Evolutionary conservation across 2,113 vertebrate genomes (phyloP).

Genomic region (Mola mola): DNA sequence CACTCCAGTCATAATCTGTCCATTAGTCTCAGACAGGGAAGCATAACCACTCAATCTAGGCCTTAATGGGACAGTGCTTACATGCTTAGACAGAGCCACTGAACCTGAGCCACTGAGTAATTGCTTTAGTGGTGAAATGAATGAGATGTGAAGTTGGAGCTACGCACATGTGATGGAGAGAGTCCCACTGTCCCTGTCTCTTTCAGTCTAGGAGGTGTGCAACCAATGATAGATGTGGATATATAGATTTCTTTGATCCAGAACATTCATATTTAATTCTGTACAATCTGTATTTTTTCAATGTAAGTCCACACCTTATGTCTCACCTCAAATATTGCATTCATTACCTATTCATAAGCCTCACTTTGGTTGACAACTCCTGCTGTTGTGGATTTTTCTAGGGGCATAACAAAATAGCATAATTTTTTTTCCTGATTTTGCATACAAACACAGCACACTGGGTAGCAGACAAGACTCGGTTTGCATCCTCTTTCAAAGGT

Average conservation of each 20-base stretch:
- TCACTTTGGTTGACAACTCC: not conserved
- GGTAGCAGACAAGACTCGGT: not conserved
- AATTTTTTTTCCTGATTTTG: conserved; percentile 12
- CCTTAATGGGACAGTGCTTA: conserved; percentile 59
- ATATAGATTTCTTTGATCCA: too few species aligned
- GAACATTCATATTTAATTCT: too few species aligned
- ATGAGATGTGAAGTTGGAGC: conserved; percentile 39
- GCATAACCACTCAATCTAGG: conserved; percentile 66
- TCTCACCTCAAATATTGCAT: not conserved
- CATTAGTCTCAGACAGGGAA: conserved; percentile 63
- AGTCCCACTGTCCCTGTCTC: conserved; percentile 23
- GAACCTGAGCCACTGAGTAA: conserved; percentile 50
- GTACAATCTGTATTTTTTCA: too few species aligned
- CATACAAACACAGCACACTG: not conserved
- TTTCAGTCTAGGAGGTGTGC: conserved; percentile 2
- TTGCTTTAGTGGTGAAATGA: conserved; percentile 44
- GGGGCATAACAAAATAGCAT: too few species aligned
- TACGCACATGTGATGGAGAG: conserved; percentile 22
- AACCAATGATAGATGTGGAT: too few species aligned
- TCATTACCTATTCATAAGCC: conserved; percentile 12
- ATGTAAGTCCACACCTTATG: too few species aligned
- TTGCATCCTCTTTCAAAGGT: conserved; percentile 42
- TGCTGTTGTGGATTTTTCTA: too few species aligned
- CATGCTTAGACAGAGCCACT: conserved; percentile 60
- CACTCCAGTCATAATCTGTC: conserved; percentile 59